Base-by-base conservation (phyloP, 2,888 invertebrate genomes). In the Tyria jacobaeae region DNA sequence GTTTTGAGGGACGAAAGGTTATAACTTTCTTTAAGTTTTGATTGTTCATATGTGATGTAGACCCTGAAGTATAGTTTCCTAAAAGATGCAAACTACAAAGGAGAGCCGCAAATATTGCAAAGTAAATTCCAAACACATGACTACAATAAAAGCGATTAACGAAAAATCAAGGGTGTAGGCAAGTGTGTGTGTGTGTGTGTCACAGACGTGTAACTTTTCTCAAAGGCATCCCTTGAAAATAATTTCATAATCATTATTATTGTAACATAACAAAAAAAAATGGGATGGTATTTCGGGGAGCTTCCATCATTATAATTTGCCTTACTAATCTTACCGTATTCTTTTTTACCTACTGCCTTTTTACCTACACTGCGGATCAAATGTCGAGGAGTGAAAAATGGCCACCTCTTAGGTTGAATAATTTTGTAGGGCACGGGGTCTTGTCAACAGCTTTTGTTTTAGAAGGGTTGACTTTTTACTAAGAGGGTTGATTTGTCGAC, bases 391-490 rank as follows among this genome's bases (percentile, higher is more conserved):
- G 71, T 80, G 80, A 82, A 81, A 80, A 80, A 82, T 82, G 65
- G 62, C 65, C 60, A 62, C 66, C 65, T 57, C 65, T 62, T n/a
- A 37, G 68, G 70, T 67, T 53, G 63, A 68, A 62, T n/a, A n/a
- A 79, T 84, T 73, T 75, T 76, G 73, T 73, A 68, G 73, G 68
- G 65, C 67, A 62, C 61, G 62, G 73, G 79, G 75, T 74, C 77
- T 68, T 76, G 79, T 81, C 84, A 78, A 74, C 85, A 82, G 85
- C 85, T 85, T 83, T 85, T 85, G 83, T 85, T 85, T 81, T 64
- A 78, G 66, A 71, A 66, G 68, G 78, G 74, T 72, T 68, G 69
- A 71, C 70, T 80, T 81, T 81, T 76, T 67, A 64, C 70, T 71
- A 70, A 77, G 71, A 75, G 73, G 74, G 74, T 75, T 79, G 82